These are phyloP conservation scores for Microcaecilia unicolor DNA, from an alignment of 2,797 vertebrate genomes.

Conservation along the genomic window DNA sequence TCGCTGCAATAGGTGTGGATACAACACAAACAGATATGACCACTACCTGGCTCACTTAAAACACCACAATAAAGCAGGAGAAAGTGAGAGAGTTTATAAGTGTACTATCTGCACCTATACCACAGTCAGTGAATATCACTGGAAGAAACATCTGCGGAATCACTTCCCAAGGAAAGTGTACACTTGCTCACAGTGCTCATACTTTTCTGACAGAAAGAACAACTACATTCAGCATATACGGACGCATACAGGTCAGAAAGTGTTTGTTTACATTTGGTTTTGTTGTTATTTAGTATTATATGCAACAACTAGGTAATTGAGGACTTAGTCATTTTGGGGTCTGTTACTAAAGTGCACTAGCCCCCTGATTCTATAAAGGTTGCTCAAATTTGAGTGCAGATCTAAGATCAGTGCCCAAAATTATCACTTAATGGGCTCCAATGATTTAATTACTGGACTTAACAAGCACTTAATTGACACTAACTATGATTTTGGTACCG, in stretches of 20 bases:
- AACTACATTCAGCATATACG: constrained; percentile 96
- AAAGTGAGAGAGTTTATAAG: constrained; percentile 81
- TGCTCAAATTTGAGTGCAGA: no score
- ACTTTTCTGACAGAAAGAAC: constrained; percentile 96
- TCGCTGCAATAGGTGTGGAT: constrained; percentile 88
- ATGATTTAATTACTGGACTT: no score
- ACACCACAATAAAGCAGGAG: constrained; percentile 86
- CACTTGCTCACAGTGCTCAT: constrained; percentile 89
- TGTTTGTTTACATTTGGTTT: not conserved
- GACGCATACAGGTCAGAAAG: constrained; percentile 81
- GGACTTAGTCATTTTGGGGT: no score
- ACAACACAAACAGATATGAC: constrained; percentile 95
- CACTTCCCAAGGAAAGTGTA: constrained; percentile 96
- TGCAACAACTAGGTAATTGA: no score
- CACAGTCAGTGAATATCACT: constrained; percentile 95
- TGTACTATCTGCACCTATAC: constrained; percentile 92
- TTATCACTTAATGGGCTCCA: no score
- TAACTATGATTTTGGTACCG: no score
- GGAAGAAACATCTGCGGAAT: constrained; percentile 95
- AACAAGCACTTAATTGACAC: no score
- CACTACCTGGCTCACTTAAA: constrained; percentile 94
- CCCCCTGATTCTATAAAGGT: no score
- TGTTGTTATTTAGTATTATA: no score
- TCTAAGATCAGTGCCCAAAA: no score
- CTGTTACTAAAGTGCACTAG: no score